phyloP scores from a whole-genome alignment of 2,113 vertebrate species.

The Corynorhinus townsendii region DNA sequence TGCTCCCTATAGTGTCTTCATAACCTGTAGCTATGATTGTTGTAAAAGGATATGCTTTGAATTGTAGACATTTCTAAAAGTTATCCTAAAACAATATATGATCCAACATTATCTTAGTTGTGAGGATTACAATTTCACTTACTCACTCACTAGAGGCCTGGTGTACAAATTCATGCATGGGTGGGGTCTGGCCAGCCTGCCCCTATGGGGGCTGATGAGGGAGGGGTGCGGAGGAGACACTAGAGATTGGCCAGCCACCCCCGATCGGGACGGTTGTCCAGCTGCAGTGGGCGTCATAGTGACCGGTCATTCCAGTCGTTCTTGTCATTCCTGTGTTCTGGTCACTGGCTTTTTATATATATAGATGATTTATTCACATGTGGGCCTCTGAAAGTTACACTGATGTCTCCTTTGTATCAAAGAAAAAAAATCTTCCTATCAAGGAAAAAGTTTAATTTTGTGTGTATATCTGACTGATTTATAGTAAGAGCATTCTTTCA shows the following conservation, averaged over 20 bases:
- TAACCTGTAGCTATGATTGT: background rate
- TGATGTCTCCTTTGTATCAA: background rate
- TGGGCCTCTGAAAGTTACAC: background rate
- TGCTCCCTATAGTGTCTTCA: background rate
- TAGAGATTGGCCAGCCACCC: too few relatives aligned
- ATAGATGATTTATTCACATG: background rate
- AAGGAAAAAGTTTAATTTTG: background rate
- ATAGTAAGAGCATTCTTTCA: background rate
- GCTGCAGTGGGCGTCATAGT: too few relatives aligned
- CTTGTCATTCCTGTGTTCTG: too few relatives aligned
- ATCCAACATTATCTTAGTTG: background rate
- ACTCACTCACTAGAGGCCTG: background rate
- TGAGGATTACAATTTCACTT: background rate
- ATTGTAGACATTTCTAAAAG: background rate
- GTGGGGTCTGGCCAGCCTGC: too few relatives aligned
- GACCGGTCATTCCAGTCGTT: too few relatives aligned
- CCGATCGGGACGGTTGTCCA: too few relatives aligned
- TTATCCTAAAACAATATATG: background rate
- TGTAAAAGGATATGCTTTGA: background rate
- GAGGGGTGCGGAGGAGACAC: too few relatives aligned
- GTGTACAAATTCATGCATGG: too few relatives aligned
- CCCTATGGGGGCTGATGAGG: too few relatives aligned
- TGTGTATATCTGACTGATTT: background rate
- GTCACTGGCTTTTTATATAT: too few relatives aligned
- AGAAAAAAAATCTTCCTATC: background rate